Evolutionary conservation across 2,888 invertebrate genomes (phyloP), one percentile per base, ranked within the genome.

Genomic region (Sabellastarte sp.): DNA sequence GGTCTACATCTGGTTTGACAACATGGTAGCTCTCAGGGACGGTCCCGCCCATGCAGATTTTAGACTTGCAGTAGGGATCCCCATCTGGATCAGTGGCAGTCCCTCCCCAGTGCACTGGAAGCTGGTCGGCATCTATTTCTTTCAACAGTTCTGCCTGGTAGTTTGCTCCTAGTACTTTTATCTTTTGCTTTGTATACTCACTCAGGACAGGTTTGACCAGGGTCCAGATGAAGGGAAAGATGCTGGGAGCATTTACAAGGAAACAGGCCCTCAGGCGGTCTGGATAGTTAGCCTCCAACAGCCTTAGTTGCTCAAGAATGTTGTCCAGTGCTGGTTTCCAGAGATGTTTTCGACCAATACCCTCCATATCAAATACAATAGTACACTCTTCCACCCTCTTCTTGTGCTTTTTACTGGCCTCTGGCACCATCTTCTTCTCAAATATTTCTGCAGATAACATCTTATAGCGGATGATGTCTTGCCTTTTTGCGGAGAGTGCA

Each of bases 181-280:
- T 93, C 86, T 95, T 95, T 56, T 91, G 90, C 75, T 93, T 87
- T 50, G 95, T 95, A 79, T 93, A 92, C 74, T 94, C 94, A 79
- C 93, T 91, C 79, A 95, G 88, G 78, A 95, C 92, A 76, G 91
- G 92, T 80, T 93, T 93, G 0, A 92, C 88, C 31, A 95, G 88
- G 88, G 91, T 90, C 81, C 92, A 95, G 0, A 92, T 92, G 41
- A 95, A 87, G 0, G 93, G 88, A 82, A 95, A 95, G 15, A 95
- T 89, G 84, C 90, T 90, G 1, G 95, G 94, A 0, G 93, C 93
- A 50, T 69, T 69, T 24, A 69, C 28, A 32, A 67, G 52, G 50
- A 65, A 69, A 29, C 50, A 52, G n/a, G n/a, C 30, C 24, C 65
- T 41, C 30, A 69, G 61, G 4, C 57, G 57, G 31, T 69, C 69